Evolutionary conservation across 2,888 invertebrate genomes (phyloP), one percentile per base, ranked within the genome.

Genomic region (Steinernema carpocapsae): DNA sequence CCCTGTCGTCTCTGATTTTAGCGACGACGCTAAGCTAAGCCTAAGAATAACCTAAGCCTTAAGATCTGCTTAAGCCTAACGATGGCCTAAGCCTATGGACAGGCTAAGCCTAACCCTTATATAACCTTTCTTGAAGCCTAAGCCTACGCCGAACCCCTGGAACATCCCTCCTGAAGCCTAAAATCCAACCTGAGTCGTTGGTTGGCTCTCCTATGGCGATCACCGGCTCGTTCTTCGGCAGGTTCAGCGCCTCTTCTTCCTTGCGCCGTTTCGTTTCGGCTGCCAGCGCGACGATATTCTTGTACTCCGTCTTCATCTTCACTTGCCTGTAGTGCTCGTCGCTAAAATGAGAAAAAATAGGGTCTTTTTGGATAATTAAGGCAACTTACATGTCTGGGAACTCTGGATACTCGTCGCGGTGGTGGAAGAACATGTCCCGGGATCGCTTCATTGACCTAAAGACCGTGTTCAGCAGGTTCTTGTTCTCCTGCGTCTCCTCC

Each of bases 371-470:
- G n/a, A n/a, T n/a, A n/a, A n/a, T n/a, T n/a, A n/a, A n/a, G n/a
- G n/a, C n/a, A 73, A 78, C 84, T 79, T 91, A 94, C 94, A 94
- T 91, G 73, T 93, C 92, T 88, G 96, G 94, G 52, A 92, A 91
- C 72, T 93, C 92, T 3, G 96, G 95, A 73, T 95, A 89, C 77
- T 92, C 89, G 29, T 93, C 93, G 88, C 96, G 95, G 88, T 96
- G 95, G 17, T 93, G 92, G 70, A 96, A 90, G 88, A 97, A 99
- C 93, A 97, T 93, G 89, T 99, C 99, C 88, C 97, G 97, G 0
- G 96, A 95, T 86, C 99, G 91, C 89, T 99, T 99, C 79, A 99
- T 89, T 7, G 97, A 97, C 81, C 97, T 92, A 88, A 99, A 99
- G 79, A 97, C 95, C 78, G 97, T 90, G 73, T 86, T 86, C 52